Conservation (phyloP, 2,113 vertebrate species). For the Empidonax alnorum region DNA sequence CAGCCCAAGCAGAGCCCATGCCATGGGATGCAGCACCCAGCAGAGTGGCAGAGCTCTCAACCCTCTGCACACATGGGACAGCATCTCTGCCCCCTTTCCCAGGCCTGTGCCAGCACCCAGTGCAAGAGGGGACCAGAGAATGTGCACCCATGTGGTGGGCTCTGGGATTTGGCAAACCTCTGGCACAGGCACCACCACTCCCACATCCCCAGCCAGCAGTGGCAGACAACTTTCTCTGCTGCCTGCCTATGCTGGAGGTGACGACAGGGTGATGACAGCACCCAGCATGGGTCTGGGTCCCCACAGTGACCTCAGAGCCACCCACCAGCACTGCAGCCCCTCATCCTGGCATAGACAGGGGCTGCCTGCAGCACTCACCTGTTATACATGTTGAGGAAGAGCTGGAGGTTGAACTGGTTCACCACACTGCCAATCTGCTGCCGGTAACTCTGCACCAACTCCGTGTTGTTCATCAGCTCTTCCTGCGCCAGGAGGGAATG, state of each 20-base stretch:
- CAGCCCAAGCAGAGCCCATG: background rate
- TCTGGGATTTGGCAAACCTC: background rate
- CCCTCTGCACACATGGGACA: background rate
- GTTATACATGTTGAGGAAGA: conserved; percentile 99
- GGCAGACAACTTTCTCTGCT: background rate
- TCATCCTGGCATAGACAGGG: fast-evolving
- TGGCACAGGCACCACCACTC: background rate
- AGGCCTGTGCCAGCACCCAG: background rate
- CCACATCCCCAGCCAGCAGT: background rate
- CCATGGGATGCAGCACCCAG: background rate
- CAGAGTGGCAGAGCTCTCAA: background rate
- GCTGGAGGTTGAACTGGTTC: conserved; percentile 98
- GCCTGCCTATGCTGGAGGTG: background rate
- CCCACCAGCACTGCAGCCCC: background rate
- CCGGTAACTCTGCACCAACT: conserved; percentile 94
- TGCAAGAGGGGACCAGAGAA: background rate
- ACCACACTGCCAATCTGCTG: conserved; percentile 92
- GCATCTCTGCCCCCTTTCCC: background rate
- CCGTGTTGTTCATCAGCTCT: conserved; percentile 93
- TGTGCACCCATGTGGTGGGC: fast-evolving
- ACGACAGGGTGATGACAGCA: background rate
- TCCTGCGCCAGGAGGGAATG: conserved; percentile 75
- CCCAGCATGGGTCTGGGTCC: background rate
- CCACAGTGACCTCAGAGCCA: background rate
- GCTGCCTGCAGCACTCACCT: conserved; percentile 72